These are phyloP conservation scores for Norana najaformis DNA, from an alignment of 2,888 invertebrate species.

Conservation along the genomic window DNA sequence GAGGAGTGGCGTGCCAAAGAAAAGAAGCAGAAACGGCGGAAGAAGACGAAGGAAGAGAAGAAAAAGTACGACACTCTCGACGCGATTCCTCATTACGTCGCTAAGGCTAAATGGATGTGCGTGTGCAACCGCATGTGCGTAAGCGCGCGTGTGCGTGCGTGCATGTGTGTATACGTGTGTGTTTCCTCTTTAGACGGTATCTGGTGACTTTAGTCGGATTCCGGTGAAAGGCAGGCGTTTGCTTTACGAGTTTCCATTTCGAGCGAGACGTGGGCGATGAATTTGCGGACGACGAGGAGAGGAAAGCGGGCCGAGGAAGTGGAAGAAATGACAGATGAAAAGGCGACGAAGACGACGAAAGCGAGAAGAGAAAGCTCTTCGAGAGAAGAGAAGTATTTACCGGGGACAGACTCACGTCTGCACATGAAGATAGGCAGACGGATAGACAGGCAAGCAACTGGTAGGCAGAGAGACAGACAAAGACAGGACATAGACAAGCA, in stretches of 20 bases:
- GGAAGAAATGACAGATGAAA: background rate
- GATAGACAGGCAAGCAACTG: no score
- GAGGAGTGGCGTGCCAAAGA: background rate
- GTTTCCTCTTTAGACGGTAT: background rate
- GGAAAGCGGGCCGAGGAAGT: background rate
- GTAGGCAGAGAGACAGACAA: no score
- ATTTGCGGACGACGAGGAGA: background rate
- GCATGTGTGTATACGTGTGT: no score
- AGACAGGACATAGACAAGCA: background rate
- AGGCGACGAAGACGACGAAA: no score
- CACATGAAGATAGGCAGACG: no score
- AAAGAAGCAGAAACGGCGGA: background rate
- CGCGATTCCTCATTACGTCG: background rate
- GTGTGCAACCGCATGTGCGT: background rate
- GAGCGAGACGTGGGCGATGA: background rate
- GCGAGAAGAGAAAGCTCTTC: background rate
- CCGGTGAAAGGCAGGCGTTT: background rate
- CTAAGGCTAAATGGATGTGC: conserved; percentile 1
- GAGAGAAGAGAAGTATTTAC: background rate
- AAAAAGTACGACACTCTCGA: background rate
- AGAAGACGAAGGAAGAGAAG: background rate
- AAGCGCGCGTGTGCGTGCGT: no score
- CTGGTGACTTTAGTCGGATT: conserved; percentile 13
- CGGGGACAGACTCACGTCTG: no score
- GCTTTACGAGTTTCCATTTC: conserved; percentile 10